phyloP scores from a whole-genome alignment of 37 sponge, comb jelly and placozoan species.

The Aphrocallistes beatrix region DNA sequence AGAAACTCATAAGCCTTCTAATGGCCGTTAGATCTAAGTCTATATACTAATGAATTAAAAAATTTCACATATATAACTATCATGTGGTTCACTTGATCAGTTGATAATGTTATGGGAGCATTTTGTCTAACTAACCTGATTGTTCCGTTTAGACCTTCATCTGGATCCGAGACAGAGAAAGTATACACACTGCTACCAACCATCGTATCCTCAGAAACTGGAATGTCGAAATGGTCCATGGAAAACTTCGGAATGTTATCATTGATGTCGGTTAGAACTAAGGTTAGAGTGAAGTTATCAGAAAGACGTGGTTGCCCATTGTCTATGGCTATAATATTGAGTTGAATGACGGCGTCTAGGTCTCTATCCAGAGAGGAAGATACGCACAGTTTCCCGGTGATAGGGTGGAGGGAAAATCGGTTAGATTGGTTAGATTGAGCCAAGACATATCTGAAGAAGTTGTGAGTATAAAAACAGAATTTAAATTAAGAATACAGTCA shows the following conservation, averaged over 20 bases:
- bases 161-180: neutral
- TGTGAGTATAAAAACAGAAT: no score
- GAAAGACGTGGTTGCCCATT: neutral
- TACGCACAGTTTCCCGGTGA: neutral
- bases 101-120: no score
- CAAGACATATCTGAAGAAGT: no score
- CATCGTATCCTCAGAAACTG: neutral
- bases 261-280: neutral
- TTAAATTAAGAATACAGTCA: no score
- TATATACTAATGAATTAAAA: no score
- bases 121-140: neutral
- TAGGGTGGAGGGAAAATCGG: neutral
- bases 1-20: no score
- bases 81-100: no score
- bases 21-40: no score
- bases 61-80: no score
- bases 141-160: conserved; percentile 12
- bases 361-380: neutral
- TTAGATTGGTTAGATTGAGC: neutral
- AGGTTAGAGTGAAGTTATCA: neutral
- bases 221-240: neutral
- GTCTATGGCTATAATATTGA: neutral
- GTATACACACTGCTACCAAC: neutral
- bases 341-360: neutral
- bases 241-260: neutral